These are phyloP conservation scores for Zosterops pallidus DNA, from an alignment of 2,113 vertebrate genomes.

Conservation along the genomic window DNA sequence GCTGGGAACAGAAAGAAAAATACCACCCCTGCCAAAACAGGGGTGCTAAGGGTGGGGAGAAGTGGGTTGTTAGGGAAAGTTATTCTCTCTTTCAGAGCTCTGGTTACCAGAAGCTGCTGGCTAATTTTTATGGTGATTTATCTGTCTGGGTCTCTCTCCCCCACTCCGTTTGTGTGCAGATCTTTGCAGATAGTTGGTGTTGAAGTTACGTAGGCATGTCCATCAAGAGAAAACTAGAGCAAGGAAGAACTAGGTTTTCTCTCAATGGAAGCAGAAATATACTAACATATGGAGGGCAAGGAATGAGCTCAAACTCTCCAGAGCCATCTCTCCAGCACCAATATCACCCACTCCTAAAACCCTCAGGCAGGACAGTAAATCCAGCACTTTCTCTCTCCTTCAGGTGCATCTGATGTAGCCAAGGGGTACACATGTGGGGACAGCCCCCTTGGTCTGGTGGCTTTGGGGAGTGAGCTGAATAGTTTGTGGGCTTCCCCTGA, in stretches of 20 bases:
- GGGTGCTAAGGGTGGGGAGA: neutral
- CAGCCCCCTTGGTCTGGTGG: neutral
- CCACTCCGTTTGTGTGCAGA: slow-evolving; percentile 53
- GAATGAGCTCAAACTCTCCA: slow-evolving; percentile 56
- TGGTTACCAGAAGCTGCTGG: slow-evolving; percentile 18
- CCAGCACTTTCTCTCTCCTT: slow-evolving; percentile 32
- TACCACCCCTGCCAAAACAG: neutral
- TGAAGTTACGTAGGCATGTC: slow-evolving; percentile 22
- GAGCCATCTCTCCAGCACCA: slow-evolving; percentile 49
- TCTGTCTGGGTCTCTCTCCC: slow-evolving; percentile 38
- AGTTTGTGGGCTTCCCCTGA: neutral
- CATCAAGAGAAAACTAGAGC: slow-evolving; percentile 53
- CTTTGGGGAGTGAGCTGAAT: slow-evolving; percentile 34
- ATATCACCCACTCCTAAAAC: slow-evolving; percentile 3
- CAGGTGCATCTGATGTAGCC: slow-evolving; percentile 46
- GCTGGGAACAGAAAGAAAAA: slow-evolving; percentile 20
- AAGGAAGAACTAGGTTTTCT: slow-evolving; percentile 48
- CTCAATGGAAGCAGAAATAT: slow-evolving; percentile 40
- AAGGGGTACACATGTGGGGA: neutral
- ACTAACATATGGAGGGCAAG: slow-evolving; percentile 44
- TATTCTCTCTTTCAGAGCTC: neutral
- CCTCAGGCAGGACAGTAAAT: slow-evolving; percentile 1
- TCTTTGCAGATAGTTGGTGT: slow-evolving; percentile 51
- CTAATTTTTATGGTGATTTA: neutral
- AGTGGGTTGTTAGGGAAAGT: neutral